Evolutionary conservation across 2,888 invertebrate genomes (phyloP).

Genomic region (Lasioglossum leucozonium): DNA sequence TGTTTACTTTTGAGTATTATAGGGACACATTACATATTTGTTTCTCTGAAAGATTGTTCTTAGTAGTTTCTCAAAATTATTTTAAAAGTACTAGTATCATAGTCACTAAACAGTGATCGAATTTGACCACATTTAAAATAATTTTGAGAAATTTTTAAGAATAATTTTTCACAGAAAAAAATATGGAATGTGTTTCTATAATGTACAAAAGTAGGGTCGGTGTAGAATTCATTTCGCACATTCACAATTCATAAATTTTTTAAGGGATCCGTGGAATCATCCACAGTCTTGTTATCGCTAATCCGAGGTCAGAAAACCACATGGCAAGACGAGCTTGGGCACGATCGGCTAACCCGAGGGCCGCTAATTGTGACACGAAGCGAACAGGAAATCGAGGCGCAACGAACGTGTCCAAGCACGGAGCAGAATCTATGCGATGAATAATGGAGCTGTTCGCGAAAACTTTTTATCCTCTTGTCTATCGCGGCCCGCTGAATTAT

Average conservation of each 20-base stretch:
- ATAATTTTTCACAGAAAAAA: too few relatives aligned
- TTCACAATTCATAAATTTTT: neutral
- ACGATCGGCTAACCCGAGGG: neutral
- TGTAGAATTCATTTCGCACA: neutral
- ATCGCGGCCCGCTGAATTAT: conserved; percentile 19
- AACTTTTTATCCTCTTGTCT: neutral
- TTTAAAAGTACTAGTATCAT: neutral
- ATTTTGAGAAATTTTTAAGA: too few relatives aligned
- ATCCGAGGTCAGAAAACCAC: neutral
- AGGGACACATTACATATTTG: neutral
- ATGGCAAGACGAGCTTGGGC: neutral
- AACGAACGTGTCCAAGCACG: neutral
- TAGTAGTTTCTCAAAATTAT: neutral
- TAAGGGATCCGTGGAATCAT: neutral
- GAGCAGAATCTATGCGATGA: neutral
- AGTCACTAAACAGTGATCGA: neutral
- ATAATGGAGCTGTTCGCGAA: conserved; percentile 24
- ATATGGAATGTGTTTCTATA: too few relatives aligned
- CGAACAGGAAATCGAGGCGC: conserved; percentile 2
- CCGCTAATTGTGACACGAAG: neutral
- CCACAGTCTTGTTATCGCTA: neutral
- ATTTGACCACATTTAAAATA: too few relatives aligned
- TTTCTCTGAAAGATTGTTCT: neutral
- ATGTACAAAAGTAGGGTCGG: too few relatives aligned
- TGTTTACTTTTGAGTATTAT: neutral